Conservation (phyloP, 2,797 vertebrate species). For the Leptoclinus maculatus region DNA sequence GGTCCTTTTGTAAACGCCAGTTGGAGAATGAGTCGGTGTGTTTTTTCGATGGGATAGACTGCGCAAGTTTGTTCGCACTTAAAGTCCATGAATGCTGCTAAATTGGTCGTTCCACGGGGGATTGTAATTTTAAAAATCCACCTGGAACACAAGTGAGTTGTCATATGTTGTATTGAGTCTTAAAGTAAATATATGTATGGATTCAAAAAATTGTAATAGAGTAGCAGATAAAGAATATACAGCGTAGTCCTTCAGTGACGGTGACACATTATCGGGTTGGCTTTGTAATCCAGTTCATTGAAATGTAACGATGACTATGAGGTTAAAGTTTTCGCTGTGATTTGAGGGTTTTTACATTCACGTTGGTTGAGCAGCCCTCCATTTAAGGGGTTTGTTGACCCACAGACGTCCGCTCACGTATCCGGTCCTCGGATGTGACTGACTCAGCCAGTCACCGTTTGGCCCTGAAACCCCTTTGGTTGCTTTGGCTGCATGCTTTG, state of each 20-base stretch:
- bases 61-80: slow-evolving; percentile 48
- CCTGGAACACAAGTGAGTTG: slow-evolving; percentile 31
- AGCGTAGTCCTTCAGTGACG: slow-evolving; percentile 27
- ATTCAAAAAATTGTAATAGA: slow-evolving; percentile 45
- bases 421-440: not conserved
- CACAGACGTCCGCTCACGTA: not conserved
- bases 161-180: slow-evolving; percentile 41
- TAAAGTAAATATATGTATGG: slow-evolving; percentile 37
- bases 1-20: slow-evolving; percentile 47
- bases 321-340: slow-evolving; percentile 2
- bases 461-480: not conserved
- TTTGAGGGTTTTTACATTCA: not conserved
- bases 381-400: not conserved
- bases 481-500: not conserved
- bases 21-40: slow-evolving; percentile 47
- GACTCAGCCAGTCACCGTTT: not conserved
- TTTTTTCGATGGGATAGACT: slow-evolving; percentile 28
- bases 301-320: not conserved
- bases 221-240: slow-evolving; percentile 39
- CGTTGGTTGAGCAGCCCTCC: not conserved
- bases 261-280: slow-evolving; percentile 20
- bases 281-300: slow-evolving; percentile 14
- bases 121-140: slow-evolving; percentile 36
- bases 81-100: slow-evolving; percentile 75
- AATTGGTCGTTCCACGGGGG: slow-evolving; percentile 43